Evolutionary conservation across 2,888 invertebrate species (phyloP).

Genomic region (Sinotaia quadrata): DNA sequence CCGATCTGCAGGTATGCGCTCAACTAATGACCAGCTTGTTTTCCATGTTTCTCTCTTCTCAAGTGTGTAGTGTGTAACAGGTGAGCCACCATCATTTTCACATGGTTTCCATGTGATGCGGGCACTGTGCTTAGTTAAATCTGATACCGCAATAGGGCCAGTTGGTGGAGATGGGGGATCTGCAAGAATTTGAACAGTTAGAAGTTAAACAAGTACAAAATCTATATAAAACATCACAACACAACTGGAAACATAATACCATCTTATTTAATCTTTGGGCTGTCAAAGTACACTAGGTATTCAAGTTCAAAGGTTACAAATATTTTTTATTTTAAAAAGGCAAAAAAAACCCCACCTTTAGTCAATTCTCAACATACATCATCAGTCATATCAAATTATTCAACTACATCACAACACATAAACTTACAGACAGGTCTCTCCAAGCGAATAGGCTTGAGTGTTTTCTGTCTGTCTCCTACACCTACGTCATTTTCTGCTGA

Average conservation of each 20-base stretch:
- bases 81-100: conserved; percentile 83
- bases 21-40: conserved; percentile 54
- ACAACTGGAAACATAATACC: no score
- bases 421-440: conserved; percentile 64
- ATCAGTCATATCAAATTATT: no score
- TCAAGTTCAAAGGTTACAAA: no score
- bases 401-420: no score
- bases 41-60: conserved; percentile 80
- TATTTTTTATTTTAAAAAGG: no score
- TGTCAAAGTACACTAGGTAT: no score
- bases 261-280: no score
- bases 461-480: conserved; percentile 53
- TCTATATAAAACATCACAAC: no score
- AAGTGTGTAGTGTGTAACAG: conserved; percentile 84
- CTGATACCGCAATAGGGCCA: conserved; percentile 56
- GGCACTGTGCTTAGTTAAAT: conserved; percentile 52
- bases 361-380: no score
- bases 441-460: conserved; percentile 52
- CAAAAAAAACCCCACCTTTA: no score
- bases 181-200: conserved; percentile 31
- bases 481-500: conserved; percentile 70
- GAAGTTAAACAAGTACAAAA: no score
- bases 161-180: conserved; percentile 59
- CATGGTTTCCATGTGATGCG: conserved; percentile 58
- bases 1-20: conserved; percentile 44